phyloP scores from a whole-genome alignment of 1,140 invertebrate species.

The Drosophila tani region DNA sequence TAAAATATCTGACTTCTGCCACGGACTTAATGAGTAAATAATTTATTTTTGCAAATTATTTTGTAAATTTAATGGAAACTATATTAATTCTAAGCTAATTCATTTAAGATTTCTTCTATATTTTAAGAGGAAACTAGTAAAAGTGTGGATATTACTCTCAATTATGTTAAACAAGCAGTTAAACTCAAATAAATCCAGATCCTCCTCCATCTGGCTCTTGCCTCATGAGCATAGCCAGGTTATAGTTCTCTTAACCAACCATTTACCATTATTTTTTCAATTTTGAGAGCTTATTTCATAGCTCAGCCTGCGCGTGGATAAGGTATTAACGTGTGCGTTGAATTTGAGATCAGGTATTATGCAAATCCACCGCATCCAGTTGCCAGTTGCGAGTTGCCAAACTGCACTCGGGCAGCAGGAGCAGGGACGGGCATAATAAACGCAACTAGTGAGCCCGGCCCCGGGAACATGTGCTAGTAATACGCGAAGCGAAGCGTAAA shows the following conservation, averaged over 20 bases:
- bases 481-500: constrained; percentile 79
- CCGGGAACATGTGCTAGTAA: constrained; percentile 71
- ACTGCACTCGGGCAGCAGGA: constrained; percentile 25
- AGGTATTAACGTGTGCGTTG: constrained; percentile 50
- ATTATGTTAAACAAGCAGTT: not conserved
- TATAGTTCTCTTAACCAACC: not conserved
- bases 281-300: constrained; percentile 13
- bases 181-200: not conserved
- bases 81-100: not conserved
- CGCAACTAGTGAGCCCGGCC: constrained; percentile 62
- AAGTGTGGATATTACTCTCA: no score
- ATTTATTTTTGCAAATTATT: not conserved
- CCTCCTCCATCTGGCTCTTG: not conserved
- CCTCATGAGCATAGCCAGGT: no score
- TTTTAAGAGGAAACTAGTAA: no score
- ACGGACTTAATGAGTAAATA: not conserved
- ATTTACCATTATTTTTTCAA: constrained; percentile 2
- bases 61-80: not conserved
- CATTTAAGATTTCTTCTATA: no score
- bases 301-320: constrained; percentile 6
- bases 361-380: constrained; percentile 25
- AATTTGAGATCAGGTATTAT: constrained; percentile 43
- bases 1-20: not conserved
- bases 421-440: constrained; percentile 20
- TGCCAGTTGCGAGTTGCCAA: constrained; percentile 14